Base-by-base conservation (phyloP, 1,140 invertebrate species). In the Drosophila suzukii region DNA sequence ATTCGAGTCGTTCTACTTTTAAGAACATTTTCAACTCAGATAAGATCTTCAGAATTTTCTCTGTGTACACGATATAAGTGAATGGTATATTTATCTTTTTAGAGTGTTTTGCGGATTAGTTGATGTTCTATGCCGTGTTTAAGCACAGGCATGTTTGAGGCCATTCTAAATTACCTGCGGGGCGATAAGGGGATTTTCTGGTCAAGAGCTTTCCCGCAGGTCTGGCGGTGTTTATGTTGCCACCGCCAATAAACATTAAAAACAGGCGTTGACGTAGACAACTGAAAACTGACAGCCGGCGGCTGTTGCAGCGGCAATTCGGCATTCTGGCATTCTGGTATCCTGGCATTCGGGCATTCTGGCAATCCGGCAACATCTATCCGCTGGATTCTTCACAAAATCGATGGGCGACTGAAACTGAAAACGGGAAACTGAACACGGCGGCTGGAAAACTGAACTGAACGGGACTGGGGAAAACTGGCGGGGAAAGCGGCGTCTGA, bases 161-260 rank as follows among this genome's bases (percentile, higher is more conserved):
- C 43, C 6, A 27, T 20, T 46, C 17, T 3, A 10, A 13, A 24
- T 24, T 46, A 6, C n/a, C n/a, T n/a, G 32, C 2, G 32, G 7
- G 32, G 32, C 7, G 7, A 8, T 8, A 10, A 2, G n/a, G 13
- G 39, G n/a, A 20, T 11, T 24, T 20, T 10, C 50, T 77, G 53
- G 41, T 32, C 55, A 53, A 8, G 13, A 43, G 6, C 51, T 75
- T 50, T 53, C 32, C 59, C 60, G 62, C 41, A 43, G 8, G 32
- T 53, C 41, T 56, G 27, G 27, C 27, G 38, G 39, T 58, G 53
- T 56, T 65, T 57, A 47, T 38, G 36, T 30, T 70, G 80, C 80
- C 78, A 75, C 78, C 71, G 66, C 61, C 79, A 81, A 78, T 83
- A 81, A 82, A 78, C 81, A 83, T 83, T 83, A 72, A 75, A 83